A percentile compares a stretch with the other conserved stretches of the same genome.
Conservation (phyloP, 2,797 vertebrate genomes). For the Crypturellus tataupa region DNA sequence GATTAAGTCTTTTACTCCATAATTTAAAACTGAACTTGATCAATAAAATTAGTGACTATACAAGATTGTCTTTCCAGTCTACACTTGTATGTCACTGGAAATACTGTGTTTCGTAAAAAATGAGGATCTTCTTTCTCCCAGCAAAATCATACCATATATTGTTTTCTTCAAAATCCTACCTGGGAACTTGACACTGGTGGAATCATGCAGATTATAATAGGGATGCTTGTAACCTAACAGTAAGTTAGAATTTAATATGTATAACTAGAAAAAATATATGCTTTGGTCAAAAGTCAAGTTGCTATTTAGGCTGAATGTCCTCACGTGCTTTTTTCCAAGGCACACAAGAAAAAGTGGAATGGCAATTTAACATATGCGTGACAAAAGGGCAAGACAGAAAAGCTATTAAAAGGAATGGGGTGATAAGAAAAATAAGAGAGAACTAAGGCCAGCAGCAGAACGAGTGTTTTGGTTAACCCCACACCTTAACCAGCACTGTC, state of each 20-base stretch:
- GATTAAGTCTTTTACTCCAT: conserved; percentile 1
- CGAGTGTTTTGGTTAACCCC: conserved; percentile 2
- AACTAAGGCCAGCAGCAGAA: not conserved
- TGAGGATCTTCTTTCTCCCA: not conserved
- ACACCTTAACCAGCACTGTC: not conserved
- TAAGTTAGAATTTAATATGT: not conserved
- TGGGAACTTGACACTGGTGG: not conserved
- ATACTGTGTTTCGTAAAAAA: conserved; percentile 4
- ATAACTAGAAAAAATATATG: not conserved
- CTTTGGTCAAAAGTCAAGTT: not conserved
- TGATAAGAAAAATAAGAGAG: conserved; percentile 21
- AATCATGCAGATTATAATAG: not conserved
- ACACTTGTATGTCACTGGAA: not conserved
- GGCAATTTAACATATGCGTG: not conserved
- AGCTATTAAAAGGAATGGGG: not conserved
- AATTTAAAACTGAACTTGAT: conserved; percentile 50
- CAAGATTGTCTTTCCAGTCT: not conserved
- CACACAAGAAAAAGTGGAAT: not conserved
- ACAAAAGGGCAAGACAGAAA: not conserved
- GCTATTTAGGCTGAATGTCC: not conserved
- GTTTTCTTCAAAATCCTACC: not conserved
- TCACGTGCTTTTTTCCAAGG: not conserved
- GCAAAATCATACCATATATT: not conserved
- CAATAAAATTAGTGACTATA: conserved; percentile 31
- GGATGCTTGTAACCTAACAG: not conserved